Base-by-base conservation (phyloP, 2,888 invertebrate species). In the Eristalis intricaria region DNA sequence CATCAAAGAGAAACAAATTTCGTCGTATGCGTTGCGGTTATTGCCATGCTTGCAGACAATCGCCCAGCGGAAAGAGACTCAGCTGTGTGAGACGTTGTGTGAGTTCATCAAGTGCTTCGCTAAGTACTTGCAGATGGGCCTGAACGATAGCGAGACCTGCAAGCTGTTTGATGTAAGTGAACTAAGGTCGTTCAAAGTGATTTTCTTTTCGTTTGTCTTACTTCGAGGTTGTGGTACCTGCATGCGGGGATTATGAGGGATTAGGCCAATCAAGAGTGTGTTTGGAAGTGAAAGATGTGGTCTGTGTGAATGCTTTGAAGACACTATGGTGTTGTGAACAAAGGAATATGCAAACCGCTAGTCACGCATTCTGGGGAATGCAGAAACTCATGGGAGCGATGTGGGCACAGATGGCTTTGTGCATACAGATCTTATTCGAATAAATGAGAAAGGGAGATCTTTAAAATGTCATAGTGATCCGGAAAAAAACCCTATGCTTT, bases 1-100 rank as follows among this genome's bases (percentile, higher is more conserved):
- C 89, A 97, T 97, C 89, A 94, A 95, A 84, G 97, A 97, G 23
- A 95, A 96, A 81, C 97, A 97, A 92, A 95, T 97, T 87, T 95
- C 96, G 90, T 95, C 96, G 50, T 97, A 97, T 91, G 95, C 97
- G 19, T 94, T 95, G 56, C 96, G 96, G 91, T 92, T 97, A 81
- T 93, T 96, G 89, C 96, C 97, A 1, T 96, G 96, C 89, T 93
- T 97, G 88, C 94, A 95, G n/a, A 95, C 94, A 89, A 96, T 97
- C 83, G 94, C 95, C 3, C 94, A 95, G 89, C 94, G 97, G 61
- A 94, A 94, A 75, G 97, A 97, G 91, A 91, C 92, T 0, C 89
- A 91, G 29, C 89, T 93, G 4, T 91, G 92, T 60, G 93, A 93
- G 80, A 92, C 93, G 8, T 89, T 93, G 10, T 89, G 90, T 50